Percentiles rank a stretch among this genome's conserved stretches.
These are phyloP conservation scores for Sebastes trivittatus DNA, from an alignment of 2,797 vertebrate species.

Conservation along the genomic window DNA sequence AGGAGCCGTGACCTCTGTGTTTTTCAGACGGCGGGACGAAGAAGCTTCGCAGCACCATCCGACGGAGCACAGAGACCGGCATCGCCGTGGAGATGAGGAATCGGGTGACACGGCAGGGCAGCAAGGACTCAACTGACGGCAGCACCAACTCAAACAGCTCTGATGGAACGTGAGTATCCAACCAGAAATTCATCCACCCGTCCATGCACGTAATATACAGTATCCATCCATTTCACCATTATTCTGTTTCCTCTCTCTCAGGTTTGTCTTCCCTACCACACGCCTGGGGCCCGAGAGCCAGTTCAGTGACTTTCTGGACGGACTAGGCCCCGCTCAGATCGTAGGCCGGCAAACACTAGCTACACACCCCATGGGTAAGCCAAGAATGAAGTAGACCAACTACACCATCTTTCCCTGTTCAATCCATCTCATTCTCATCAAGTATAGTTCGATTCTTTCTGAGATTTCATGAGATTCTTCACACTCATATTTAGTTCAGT, in stretches of 20 bases:
- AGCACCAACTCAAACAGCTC: slow-evolving; percentile 99
- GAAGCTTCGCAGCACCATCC: slow-evolving; percentile 97
- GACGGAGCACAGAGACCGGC: slow-evolving; percentile 96
- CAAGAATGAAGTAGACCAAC: not conserved
- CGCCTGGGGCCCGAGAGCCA: slow-evolving; percentile 94
- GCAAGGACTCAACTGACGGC: slow-evolving; percentile 95
- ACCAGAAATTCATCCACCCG: not conserved
- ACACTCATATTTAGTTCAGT: too few relatives aligned
- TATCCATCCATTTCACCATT: not conserved
- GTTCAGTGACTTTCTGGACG: slow-evolving; percentile 97
- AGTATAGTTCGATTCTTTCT: not conserved
- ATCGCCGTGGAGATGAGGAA: slow-evolving; percentile 98
- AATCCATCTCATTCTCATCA: not conserved
- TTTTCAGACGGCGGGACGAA: slow-evolving; percentile 90
- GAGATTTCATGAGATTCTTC: not conserved
- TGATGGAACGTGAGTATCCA: slow-evolving; percentile 90
- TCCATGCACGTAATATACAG: not conserved
- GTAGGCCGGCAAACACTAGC: slow-evolving; percentile 96
- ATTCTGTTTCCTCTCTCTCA: slow-evolving; percentile 48
- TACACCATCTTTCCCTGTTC: not conserved
- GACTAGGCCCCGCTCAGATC: slow-evolving; percentile 95
- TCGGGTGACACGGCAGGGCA: slow-evolving; percentile 94
- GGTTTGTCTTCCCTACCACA: slow-evolving; percentile 92
- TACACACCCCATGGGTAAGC: slow-evolving; percentile 96
- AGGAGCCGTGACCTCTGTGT: slow-evolving; percentile 2